Base-by-base conservation (phyloP, 1,140 invertebrate genomes). In the Drosophila erecta region DNA sequence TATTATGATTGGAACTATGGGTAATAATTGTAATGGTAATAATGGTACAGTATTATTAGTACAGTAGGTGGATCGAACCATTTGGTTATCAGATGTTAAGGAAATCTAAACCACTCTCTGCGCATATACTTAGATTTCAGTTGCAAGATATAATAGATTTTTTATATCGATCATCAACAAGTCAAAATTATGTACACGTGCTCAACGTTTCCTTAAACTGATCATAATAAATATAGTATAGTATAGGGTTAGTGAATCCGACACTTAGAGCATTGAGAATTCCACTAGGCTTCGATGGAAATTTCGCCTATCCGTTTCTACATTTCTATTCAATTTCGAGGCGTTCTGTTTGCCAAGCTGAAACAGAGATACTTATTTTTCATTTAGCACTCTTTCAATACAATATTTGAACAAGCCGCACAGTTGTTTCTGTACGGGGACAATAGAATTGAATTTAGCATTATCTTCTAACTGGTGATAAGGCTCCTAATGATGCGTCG, bases 401-500 rank as follows among this genome's bases (percentile, higher is more conserved):
- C 65, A 69, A 84, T 89, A 89, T 89, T 89, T 89, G 85, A 77
- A 89, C 84, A 87, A 80, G 84, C 64, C 84, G 79, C 76, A 89
- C 84, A 87, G 83, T 79, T 83, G 83, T 87, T 86, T 79, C 56
- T 67, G 55, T 27, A 15, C 22, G 15, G 30, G 44, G 78, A 87
- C 84, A 87, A 87, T 89, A 84, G 76, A 70, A 89, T 89, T 89
- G 83, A 87, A 89, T 89, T 87, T 87, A 83, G 86, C 67, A 77
- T 77, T 81, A 81, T 86, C 81, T 70, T 47, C 66, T 35, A 56
- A 49, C 66, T 60, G 65, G 27, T 75, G 79, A 87, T 86, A 81
- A 83, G 59, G 47, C 70, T 70, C 54, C 70, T 80, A 79, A 84
- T 61, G 70, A 55, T 56, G 61, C 71, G 53, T 76, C 75, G 76